Evolutionary conservation across 2,797 vertebrate genomes (phyloP).

Genomic region (Valencia hispanica): DNA sequence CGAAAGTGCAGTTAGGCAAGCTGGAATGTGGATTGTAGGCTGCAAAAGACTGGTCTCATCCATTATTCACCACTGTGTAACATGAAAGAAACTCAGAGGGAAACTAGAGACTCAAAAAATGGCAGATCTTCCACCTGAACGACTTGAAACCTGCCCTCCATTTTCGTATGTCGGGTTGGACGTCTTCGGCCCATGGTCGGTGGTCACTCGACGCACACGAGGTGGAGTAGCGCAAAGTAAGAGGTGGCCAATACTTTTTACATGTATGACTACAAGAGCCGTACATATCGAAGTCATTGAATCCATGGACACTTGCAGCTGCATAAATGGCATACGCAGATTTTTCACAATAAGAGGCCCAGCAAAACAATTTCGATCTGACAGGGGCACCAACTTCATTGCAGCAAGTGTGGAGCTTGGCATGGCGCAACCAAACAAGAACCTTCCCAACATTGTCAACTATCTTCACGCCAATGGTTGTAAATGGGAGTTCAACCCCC

Average conservation of each 20-base stretch:
- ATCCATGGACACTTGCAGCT: neutral
- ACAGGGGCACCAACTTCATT: neutral
- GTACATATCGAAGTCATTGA: constrained; percentile 2
- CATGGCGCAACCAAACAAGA: neutral
- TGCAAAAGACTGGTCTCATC: too few species aligned
- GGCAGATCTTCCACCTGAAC: too few species aligned
- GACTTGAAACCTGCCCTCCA: too few species aligned
- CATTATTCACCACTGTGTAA: too few species aligned
- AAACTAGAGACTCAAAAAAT: too few species aligned
- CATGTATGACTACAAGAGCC: neutral
- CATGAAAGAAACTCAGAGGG: too few species aligned
- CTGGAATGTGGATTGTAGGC: too few species aligned
- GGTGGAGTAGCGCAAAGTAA: too few species aligned
- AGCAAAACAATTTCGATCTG: neutral
- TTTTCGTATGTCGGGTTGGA: too few species aligned
- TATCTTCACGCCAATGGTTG: neutral
- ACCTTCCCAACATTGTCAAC: neutral
- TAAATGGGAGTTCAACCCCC: constrained; percentile 13
- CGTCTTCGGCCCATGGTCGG: too few species aligned
- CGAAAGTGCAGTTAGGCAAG: too few species aligned
- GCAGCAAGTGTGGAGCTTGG: neutral
- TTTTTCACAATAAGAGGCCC: constrained; percentile 1
- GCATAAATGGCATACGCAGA: neutral
- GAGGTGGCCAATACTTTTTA: constrained; percentile 3
- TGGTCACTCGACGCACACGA: too few species aligned